These are phyloP conservation scores for Parazoanthus atlanticus DNA, from an alignment of 92 coral and sea anemone species.

Conservation along the genomic window DNA sequence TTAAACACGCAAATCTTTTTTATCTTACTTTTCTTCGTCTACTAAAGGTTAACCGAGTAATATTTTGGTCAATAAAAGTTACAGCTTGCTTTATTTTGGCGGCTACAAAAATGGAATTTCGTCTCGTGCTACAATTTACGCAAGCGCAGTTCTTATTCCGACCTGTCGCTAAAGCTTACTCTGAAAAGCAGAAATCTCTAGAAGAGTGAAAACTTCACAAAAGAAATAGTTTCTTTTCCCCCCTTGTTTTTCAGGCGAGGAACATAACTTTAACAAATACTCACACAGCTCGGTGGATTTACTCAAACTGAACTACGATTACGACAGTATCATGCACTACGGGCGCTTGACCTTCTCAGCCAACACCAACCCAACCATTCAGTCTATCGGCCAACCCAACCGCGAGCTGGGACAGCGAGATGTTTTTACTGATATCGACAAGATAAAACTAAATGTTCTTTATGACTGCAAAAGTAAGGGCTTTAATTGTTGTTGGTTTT, in stretches of 20 bases:
- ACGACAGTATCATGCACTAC: constrained; percentile 79
- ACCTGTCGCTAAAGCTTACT: too few species aligned
- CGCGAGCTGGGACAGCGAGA: constrained; percentile 61
- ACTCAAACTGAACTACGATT: constrained; percentile 70
- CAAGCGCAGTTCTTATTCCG: too few species aligned
- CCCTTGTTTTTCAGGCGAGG: constrained; percentile 56
- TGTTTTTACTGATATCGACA: constrained; percentile 65
- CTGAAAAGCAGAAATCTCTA: not conserved
- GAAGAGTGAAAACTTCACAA: not conserved
- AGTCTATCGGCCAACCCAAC: constrained; percentile 54
- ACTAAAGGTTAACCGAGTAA: too few species aligned
- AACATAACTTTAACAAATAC: constrained; percentile 74
- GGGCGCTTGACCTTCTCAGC: constrained; percentile 66
- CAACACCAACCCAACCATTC: constrained; percentile 67
- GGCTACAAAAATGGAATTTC: too few species aligned
- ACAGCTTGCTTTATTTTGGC: too few species aligned
- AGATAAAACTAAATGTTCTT: constrained; percentile 64
- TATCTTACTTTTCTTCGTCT: too few species aligned
- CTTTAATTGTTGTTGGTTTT: not conserved
- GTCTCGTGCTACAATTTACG: too few species aligned
- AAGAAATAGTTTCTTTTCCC: not conserved
- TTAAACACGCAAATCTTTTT: too few species aligned
- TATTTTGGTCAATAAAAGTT: too few species aligned
- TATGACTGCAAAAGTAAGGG: constrained; percentile 72
- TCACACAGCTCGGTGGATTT: constrained; percentile 62